These are phyloP conservation scores for Chaetogeoica ovagalla DNA, from an alignment of 2,888 invertebrate genomes.

Conservation along the genomic window DNA sequence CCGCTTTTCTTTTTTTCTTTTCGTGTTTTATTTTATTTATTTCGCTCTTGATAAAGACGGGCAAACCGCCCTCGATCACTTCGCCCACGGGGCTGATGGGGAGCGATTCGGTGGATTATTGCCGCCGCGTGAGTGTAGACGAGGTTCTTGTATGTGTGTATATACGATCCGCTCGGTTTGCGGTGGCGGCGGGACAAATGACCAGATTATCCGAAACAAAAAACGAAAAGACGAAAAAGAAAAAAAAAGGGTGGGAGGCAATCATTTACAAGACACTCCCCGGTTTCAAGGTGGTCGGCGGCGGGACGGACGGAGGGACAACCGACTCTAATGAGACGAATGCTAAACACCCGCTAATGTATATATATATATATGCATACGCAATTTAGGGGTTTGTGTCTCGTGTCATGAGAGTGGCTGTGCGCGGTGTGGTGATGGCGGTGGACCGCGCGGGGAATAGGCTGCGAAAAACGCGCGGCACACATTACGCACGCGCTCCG, in stretches of 20 bases:
- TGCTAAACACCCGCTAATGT: conserved; percentile 47
- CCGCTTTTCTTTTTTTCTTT: too few species aligned
- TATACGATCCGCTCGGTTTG: background rate
- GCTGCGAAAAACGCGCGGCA: background rate
- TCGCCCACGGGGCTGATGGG: background rate
- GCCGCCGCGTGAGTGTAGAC: background rate
- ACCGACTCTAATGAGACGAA: conserved; percentile 40
- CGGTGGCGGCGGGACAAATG: conserved; percentile 40
- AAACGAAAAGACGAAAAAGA: too few species aligned
- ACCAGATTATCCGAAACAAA: conserved; percentile 29
- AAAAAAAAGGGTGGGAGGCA: conserved; percentile 29
- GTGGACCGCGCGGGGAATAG: background rate
- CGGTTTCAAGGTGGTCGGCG: conserved; percentile 14
- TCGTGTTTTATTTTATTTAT: background rate
- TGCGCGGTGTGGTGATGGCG: too few species aligned
- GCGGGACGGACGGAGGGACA: background rate
- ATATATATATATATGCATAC: background rate
- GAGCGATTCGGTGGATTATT: conserved; percentile 33
- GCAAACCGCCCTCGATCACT: too few species aligned
- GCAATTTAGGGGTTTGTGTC: conserved; percentile 16
- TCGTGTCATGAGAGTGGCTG: background rate
- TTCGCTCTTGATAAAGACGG: background rate
- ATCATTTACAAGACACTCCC: conserved; percentile 45
- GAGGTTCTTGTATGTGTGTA: background rate
- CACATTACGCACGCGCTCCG: background rate